Evolutionary conservation across 2,888 invertebrate species (phyloP), one percentile per base, ranked within the genome.

Genomic region (Luffia ferchaultella): DNA sequence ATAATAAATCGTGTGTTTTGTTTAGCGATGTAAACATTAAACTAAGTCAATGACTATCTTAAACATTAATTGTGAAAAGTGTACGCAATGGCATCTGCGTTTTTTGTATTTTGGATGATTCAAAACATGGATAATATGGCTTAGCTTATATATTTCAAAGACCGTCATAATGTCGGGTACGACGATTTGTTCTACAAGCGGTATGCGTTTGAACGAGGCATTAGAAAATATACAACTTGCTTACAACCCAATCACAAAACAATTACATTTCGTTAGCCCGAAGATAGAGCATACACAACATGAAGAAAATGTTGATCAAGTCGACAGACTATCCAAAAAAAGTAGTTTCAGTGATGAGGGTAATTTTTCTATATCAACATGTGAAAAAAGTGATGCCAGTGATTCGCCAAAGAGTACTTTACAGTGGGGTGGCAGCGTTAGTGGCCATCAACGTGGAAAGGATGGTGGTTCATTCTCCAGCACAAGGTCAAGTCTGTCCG

Each of bases 221-320:
- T 73, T 92, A 61, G 89, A 90, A 65, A 89, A 87, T 68, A 90
- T 92, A 80, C 90, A 91, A 57, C 73, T 92, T 55, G 90, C 90
- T 2, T 92, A 91, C 72, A 91, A 90, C 67, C 91, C 91, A 15
- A 84, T 90, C 46, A 91, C 91, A 18, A 91, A 90, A 66, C 89
- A 91, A 61, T 71, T 91, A 55, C 90, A 90, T 70, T 86, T 89
- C 47, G 85, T 89, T 53, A 83, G 78, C 57, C 78, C 80, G 1
- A 79, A 76, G 61, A 65, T 70, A 2, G 75, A 74, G 50, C 20
- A 47, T 2, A 42, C 30, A 60, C 62, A 65, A 12, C 52, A 62
- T 3, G 72, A 70, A 44, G 74, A 77, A 41, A 65, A 62, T 12
- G 47, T 60, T 2, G 82, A 80, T 52, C 80, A 82, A 16, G 59